A percentile compares a stretch with the other conserved stretches of the same genome.
These are phyloP conservation scores for Formicarius rufipectus DNA, from an alignment of 2,113 vertebrate genomes.

Conservation along the genomic window DNA sequence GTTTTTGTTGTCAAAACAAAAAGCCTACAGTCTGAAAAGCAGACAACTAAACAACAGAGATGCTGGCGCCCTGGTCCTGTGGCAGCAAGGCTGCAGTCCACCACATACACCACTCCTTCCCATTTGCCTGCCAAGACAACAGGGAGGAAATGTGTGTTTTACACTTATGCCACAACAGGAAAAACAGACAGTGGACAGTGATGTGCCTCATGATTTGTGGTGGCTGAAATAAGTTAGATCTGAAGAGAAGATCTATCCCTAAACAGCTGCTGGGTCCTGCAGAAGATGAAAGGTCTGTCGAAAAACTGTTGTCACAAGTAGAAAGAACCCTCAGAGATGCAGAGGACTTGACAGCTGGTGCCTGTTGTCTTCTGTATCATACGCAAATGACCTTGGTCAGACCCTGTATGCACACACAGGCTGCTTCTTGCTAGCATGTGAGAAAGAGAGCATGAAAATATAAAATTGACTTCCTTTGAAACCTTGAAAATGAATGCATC, in stretches of 20 bases:
- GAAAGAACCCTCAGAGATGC: background rate
- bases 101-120: rapidly evolving
- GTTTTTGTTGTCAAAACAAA: background rate
- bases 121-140: background rate
- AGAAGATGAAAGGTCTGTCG: background rate
- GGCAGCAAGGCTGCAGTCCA: background rate
- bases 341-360: background rate
- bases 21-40: background rate
- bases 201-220: background rate
- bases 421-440: background rate
- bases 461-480: background rate
- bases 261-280: background rate
- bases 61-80: background rate
- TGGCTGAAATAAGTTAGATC: background rate
- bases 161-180: background rate
- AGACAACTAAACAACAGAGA: background rate
- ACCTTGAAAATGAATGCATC: background rate
- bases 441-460: background rate
- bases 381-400: background rate
- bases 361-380: rapidly evolving
- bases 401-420: rapidly evolving
- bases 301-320: background rate
- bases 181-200: background rate
- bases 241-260: background rate
- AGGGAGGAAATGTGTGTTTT: background rate